Conservation (phyloP, 2,113 vertebrate species). For the Campylomormyrus tamandua region DNA sequence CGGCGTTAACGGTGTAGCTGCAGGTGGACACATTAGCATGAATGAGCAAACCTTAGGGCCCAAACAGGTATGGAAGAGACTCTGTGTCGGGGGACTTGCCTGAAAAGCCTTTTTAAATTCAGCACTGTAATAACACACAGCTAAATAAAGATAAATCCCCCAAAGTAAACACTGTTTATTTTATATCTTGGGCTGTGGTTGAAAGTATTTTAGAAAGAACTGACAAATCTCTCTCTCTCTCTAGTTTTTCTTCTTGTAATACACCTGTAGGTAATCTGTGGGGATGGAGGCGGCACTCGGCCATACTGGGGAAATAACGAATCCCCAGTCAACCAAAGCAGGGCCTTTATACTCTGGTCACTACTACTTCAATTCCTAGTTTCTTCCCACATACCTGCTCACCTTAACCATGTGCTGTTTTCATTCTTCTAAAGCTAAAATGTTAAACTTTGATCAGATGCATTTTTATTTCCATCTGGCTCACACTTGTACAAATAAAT, state of each 20-base stretch:
- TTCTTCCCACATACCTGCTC: neutral
- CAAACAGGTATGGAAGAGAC: neutral
- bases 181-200: constrained; percentile 12
- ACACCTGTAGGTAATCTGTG: constrained; percentile 18
- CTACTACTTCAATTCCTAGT: too few species aligned
- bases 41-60: neutral
- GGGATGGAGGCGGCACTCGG: neutral
- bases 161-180: constrained; percentile 26
- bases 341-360: neutral
- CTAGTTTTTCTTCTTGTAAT: neutral
- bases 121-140: constrained; percentile 4
- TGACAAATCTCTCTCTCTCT: constrained; percentile 7
- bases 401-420: neutral
- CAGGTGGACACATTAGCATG: neutral
- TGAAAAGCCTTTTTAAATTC: constrained; percentile 21
- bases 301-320: neutral
- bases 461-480: neutral
- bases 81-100: neutral
- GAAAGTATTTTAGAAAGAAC: constrained; percentile 23
- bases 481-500: neutral
- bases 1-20: neutral
- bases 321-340: neutral
- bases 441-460: neutral
- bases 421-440: neutral
- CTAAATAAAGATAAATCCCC: constrained; percentile 23